These are phyloP conservation scores for Cyrtodaria siliqua DNA, from an alignment of 2,888 invertebrate species.

Conservation along the genomic window DNA sequence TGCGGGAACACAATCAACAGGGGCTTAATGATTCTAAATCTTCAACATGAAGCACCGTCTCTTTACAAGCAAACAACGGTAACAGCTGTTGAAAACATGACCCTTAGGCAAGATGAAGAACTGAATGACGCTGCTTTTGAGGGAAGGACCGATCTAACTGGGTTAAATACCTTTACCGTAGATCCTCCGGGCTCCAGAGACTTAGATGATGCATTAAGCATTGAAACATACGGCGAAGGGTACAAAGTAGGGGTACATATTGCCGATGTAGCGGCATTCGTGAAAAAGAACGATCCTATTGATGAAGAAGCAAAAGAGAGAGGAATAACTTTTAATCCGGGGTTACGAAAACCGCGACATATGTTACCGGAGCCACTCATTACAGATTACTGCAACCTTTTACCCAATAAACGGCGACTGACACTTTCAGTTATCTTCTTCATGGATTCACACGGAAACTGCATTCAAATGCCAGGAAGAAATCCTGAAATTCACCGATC, in stretches of 20 bases:
- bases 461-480: neutral
- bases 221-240: constrained; percentile 16
- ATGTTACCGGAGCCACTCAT: constrained; percentile 68
- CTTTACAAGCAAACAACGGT: constrained; percentile 20
- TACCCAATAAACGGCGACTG: constrained; percentile 49
- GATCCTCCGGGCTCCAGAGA: constrained; percentile 62
- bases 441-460: constrained; percentile 18
- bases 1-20: constrained; percentile 27
- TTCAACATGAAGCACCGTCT: constrained; percentile 47
- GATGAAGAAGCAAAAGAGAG: constrained; percentile 60
- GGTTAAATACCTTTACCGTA: constrained; percentile 57
- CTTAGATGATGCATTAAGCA: constrained; percentile 64
- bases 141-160: constrained; percentile 42
- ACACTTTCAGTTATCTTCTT: constrained; percentile 61
- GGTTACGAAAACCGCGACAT: constrained; percentile 31
- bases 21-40: constrained; percentile 30
- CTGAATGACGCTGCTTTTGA: neutral
- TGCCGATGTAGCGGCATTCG: constrained; percentile 62
- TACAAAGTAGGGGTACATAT: constrained; percentile 64
- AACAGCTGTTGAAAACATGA: constrained; percentile 10
- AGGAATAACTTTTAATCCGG: constrained; percentile 58
- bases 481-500: constrained; percentile 15
- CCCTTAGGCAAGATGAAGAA: constrained; percentile 1
- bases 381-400: constrained; percentile 49
- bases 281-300: constrained; percentile 49